Conservation (phyloP, 2,113 vertebrate genomes). For the Grammomys surdaster region DNA sequence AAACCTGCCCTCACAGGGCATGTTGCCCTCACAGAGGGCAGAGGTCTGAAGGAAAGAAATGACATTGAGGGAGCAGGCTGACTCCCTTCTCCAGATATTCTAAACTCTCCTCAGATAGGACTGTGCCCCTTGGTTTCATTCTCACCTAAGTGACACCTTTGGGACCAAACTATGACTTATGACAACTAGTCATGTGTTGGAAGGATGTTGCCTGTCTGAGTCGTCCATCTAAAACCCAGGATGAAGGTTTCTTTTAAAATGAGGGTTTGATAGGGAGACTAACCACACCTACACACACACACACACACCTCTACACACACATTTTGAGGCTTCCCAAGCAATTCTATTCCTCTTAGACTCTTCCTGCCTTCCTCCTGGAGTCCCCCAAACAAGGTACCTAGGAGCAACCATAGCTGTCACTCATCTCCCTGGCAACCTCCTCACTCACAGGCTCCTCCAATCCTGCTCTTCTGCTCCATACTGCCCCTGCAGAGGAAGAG, state of each 20-base stretch:
- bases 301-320: too few relatives aligned
- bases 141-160: not conserved
- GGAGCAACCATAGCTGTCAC: not conserved
- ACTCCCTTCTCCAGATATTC: not conserved
- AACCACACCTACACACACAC: not conserved
- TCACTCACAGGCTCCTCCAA: not conserved
- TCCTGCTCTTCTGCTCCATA: not conserved
- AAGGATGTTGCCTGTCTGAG: not conserved
- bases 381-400: not conserved
- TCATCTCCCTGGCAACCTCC: too few relatives aligned
- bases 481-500: not conserved
- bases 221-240: not conserved
- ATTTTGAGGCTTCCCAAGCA: not conserved
- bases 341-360: not conserved
- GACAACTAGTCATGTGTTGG: not conserved
- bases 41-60: not conserved
- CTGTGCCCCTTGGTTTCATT: not conserved
- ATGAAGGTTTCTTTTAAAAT: not conserved
- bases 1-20: not conserved
- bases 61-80: not conserved
- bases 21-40: too few relatives aligned
- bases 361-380: not conserved
- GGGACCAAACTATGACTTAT: not conserved
- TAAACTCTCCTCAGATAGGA: not conserved
- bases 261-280: not conserved